Percentiles rank a stretch among this genome's conserved stretches.
Conservation (phyloP, 2,113 vertebrate genomes). For the Poecilia latipinna region DNA sequence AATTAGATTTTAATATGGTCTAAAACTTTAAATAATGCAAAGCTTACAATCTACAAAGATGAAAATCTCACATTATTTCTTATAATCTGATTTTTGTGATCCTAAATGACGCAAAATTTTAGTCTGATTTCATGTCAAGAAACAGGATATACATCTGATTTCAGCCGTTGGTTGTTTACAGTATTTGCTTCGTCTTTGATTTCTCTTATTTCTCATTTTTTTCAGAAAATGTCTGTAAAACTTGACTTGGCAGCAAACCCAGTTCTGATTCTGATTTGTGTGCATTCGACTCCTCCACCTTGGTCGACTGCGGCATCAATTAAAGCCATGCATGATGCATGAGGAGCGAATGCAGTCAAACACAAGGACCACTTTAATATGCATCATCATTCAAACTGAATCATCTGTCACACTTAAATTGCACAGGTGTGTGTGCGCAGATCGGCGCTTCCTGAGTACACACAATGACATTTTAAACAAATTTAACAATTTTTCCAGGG, state of each 20-base stretch:
- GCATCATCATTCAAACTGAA: constrained; percentile 28
- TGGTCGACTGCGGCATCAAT: constrained; percentile 19
- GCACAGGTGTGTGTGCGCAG: not conserved
- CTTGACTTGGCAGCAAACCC: not conserved
- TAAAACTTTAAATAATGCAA: no score
- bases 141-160: not conserved
- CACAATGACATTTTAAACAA: constrained; percentile 37
- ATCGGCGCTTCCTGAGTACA: constrained; percentile 32
- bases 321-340: constrained; percentile 25
- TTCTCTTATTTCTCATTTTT: not conserved
- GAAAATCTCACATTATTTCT: no score
- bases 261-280: not conserved
- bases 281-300: not conserved
- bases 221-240: not conserved
- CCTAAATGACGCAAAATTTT: no score
- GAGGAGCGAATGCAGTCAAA: constrained; percentile 30
- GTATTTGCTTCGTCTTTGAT: not conserved
- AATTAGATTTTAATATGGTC: no score
- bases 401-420: constrained; percentile 19
- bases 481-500: constrained; percentile 33
- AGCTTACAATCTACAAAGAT: no score
- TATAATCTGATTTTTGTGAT: no score
- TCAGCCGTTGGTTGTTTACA: not conserved
- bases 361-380: constrained; percentile 32
- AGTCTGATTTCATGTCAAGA: not conserved